A percentile compares a stretch with the other conserved stretches of the same genome.
phyloP scores from a whole-genome alignment of 2,113 vertebrate genomes.

The Sebastes fasciatus region DNA sequence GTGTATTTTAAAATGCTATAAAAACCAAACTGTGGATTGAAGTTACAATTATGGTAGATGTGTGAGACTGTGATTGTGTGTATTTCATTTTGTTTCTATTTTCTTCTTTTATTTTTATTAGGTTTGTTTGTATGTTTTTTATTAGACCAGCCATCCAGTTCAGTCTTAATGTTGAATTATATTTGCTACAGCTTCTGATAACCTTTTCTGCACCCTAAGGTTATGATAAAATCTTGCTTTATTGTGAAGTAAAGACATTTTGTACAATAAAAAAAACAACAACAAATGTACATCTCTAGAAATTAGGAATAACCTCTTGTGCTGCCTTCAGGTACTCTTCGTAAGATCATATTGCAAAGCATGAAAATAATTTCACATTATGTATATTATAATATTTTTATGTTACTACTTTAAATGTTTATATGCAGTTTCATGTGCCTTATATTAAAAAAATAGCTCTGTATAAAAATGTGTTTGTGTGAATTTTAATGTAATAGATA shows the following conservation, averaged over 20 bases:
- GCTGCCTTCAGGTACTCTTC: constrained; percentile 15
- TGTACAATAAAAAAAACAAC: constrained; percentile 4
- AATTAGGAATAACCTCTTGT: neutral
- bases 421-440: neutral
- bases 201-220: neutral
- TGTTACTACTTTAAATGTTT: neutral
- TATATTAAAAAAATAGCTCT: neutral
- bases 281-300: neutral
- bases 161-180: neutral
- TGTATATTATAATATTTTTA: neutral
- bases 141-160: neutral
- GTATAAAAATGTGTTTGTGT: neutral
- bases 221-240: neutral
- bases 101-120: constrained; percentile 5
- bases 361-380: neutral
- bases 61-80: neutral
- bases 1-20: constrained; percentile 25
- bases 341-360: neutral
- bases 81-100: neutral
- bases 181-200: constrained; percentile 19
- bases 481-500: constrained; percentile 4
- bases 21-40: constrained; percentile 1
- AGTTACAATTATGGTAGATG: constrained; percentile 19
- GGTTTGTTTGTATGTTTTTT: neutral
- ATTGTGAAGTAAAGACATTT: constrained; percentile 27